Evolutionary conservation across 2,888 invertebrate species (phyloP).

Genomic region (Volucella zonaria): DNA sequence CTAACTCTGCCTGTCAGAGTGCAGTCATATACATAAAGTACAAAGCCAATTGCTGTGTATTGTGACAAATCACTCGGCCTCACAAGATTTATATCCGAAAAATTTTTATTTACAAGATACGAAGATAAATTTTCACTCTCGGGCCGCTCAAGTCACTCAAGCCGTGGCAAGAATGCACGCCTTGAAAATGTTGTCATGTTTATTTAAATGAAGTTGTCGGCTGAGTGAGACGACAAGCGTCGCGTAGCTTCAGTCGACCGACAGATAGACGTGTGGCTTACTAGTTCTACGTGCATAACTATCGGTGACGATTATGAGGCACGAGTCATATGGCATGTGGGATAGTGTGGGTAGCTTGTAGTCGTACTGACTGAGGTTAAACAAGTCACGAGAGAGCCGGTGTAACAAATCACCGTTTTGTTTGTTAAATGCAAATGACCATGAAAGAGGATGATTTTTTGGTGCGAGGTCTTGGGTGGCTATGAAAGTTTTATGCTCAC

Average conservation of each 20-base stretch:
- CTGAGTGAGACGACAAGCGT: background rate
- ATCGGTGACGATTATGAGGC: background rate
- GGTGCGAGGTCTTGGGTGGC: no score
- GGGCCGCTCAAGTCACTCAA: background rate
- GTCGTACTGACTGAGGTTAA: no score
- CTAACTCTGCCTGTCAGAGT: conserved; percentile 42
- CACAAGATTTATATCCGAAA: conserved; percentile 66
- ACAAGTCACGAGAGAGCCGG: no score
- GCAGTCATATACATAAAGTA: conserved; percentile 46
- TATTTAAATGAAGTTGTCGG: conserved; percentile 61
- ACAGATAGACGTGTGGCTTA: conserved; percentile 32
- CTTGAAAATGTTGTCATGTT: conserved; percentile 62
- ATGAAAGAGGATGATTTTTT: no score
- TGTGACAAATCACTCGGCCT: conserved; percentile 64
- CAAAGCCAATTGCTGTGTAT: conserved; percentile 60
- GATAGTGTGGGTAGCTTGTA: background rate
- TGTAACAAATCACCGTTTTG: no score
- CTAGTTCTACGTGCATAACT: conserved; percentile 1
- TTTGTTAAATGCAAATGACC: no score
- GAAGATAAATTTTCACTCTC: conserved; percentile 48
- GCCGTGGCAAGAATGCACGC: conserved; percentile 46
- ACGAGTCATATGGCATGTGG: conserved; percentile 8
- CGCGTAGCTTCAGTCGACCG: no score
- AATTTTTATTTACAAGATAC: conserved; percentile 53
- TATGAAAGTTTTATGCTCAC: no score